Conservation (phyloP, 2,888 invertebrate species). For the Apantesis nais region DNA sequence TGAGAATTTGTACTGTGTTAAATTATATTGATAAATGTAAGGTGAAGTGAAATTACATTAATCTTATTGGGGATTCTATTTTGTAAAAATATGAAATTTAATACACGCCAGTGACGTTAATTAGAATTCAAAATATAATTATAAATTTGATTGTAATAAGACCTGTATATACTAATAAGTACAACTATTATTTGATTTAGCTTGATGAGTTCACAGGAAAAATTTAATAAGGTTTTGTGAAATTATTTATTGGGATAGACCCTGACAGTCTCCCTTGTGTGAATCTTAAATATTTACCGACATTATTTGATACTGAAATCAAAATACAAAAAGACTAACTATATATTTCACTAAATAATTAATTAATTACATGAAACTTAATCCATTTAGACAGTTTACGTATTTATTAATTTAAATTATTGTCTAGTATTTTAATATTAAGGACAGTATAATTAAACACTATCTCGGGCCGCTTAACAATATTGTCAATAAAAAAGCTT, state of each 20-base stretch:
- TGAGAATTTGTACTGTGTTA: conserved; percentile 1
- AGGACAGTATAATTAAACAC: too few relatives aligned
- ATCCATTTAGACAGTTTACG: not conserved
- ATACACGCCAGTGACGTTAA: not conserved
- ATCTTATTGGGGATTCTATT: too few relatives aligned
- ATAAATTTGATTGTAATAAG: not conserved
- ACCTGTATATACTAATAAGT: not conserved
- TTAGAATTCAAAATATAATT: not conserved
- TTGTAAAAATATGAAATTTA: not conserved
- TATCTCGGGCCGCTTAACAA: not conserved
- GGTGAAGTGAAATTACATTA: not conserved
- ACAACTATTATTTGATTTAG: not conserved
- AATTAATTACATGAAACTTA: too few relatives aligned
- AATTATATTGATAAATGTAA: not conserved
- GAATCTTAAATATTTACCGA: too few relatives aligned
- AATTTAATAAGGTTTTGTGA: not conserved
- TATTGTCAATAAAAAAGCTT: too few relatives aligned
- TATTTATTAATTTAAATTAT: not conserved
- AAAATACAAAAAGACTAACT: not conserved
- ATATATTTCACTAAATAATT: not conserved
- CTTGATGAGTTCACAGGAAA: not conserved
- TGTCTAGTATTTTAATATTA: too few relatives aligned
- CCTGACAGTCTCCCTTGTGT: too few relatives aligned
- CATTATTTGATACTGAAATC: too few relatives aligned
- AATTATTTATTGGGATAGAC: too few relatives aligned